Evolutionary conservation across 2,888 invertebrate genomes (phyloP).

Genomic region (Diadegma fenestrale): DNA sequence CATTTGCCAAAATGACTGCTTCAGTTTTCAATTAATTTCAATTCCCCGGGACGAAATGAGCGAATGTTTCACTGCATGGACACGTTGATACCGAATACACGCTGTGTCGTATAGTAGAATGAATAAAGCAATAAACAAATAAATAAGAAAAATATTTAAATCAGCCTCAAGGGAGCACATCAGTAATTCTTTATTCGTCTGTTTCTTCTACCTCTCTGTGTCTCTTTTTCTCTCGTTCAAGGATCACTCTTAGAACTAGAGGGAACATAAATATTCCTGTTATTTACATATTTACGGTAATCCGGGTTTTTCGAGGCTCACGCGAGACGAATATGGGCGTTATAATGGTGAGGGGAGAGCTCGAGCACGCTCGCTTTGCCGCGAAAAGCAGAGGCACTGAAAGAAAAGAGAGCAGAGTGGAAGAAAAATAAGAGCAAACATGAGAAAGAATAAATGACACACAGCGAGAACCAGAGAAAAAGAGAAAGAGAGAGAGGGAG

Average conservation of each 20-base stretch:
- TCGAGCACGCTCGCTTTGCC: constrained; percentile 36
- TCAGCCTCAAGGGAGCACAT: not conserved
- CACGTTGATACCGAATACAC: not conserved
- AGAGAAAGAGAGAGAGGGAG: constrained; percentile 1
- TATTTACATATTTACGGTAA: constrained; percentile 66
- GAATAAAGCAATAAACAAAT: not conserved
- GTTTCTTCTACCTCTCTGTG: not conserved
- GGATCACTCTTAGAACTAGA: constrained; percentile 14
- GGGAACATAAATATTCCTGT: constrained; percentile 53
- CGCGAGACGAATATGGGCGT: constrained; percentile 50
- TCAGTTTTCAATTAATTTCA: not conserved
- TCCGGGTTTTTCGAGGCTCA: constrained; percentile 46
- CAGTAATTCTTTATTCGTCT: not conserved
- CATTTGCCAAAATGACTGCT: not conserved
- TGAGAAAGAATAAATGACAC: constrained; percentile 12
- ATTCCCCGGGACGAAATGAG: not conserved
- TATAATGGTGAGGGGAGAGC: constrained; percentile 25
- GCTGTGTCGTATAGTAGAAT: not conserved
- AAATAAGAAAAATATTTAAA: not conserved
- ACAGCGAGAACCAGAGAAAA: constrained; percentile 4
- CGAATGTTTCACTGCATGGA: not conserved
- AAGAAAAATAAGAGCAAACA: constrained; percentile 4
- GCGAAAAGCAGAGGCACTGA: not conserved
- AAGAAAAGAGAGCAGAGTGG: not conserved
- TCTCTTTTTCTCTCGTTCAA: constrained; percentile 1